These are phyloP conservation scores for Chrysomela aeneicollis DNA, from an alignment of 2,888 invertebrate genomes.

Conservation along the genomic window DNA sequence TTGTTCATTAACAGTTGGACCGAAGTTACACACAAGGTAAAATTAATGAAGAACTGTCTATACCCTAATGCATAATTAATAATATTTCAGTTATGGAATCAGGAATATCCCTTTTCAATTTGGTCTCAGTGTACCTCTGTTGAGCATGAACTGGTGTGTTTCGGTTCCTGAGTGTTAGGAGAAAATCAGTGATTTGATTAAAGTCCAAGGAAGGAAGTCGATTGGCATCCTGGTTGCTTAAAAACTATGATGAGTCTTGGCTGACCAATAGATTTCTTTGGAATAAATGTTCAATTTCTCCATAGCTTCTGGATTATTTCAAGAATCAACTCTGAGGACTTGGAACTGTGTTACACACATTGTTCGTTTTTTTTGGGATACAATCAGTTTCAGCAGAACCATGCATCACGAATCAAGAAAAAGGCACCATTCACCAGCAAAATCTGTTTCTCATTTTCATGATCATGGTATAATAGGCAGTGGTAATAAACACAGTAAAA, in stretches of 20 bases:
- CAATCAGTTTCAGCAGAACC: conserved; percentile 9
- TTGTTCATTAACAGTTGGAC: too few relatives aligned
- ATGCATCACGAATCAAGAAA: conserved; percentile 81
- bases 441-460: conserved; percentile 64
- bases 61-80: conserved; percentile 15
- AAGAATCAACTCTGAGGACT: conserved; percentile 74
- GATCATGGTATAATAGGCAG: conserved; percentile 71
- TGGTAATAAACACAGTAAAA: conserved; percentile 74
- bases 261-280: conserved; percentile 60
- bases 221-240: background rate
- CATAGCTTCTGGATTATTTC: conserved; percentile 71
- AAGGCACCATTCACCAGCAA: conserved; percentile 76
- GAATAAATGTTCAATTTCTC: conserved; percentile 76
- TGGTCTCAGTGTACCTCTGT: conserved; percentile 10
- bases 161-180: background rate
- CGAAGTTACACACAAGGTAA: conserved; percentile 12
- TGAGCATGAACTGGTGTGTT: conserved; percentile 6
- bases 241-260: background rate
- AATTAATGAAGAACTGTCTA: background rate
- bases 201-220: background rate
- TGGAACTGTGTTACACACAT: conserved; percentile 66
- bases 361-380: conserved; percentile 40
- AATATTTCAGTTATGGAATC: conserved; percentile 28
- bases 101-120: conserved; percentile 12
- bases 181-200: background rate